Evolutionary conservation across 2,888 invertebrate species (phyloP).

Genomic region (Napeogenes sylphis): DNA sequence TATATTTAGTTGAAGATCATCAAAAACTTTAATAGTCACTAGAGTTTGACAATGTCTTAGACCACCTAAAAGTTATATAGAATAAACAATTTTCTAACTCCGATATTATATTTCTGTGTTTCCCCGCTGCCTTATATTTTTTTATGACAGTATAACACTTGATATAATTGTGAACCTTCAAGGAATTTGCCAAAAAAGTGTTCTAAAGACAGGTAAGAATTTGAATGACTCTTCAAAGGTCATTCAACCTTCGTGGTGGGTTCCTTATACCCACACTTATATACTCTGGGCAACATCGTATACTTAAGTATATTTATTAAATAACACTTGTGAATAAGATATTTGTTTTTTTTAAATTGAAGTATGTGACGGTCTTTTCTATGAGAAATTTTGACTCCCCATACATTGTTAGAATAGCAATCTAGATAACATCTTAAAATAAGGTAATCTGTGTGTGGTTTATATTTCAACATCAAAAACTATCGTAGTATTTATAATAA

Average conservation of each 20-base stretch:
- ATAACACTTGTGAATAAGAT: no score
- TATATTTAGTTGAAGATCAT: conserved; percentile 26
- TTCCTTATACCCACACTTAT: conserved; percentile 13
- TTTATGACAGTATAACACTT: conserved; percentile 13
- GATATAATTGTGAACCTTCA: conserved; percentile 24
- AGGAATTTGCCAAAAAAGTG: conserved; percentile 23
- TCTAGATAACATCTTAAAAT: conserved; percentile 20
- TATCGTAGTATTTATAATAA: conserved; percentile 24
- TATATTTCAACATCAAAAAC: conserved; percentile 17
- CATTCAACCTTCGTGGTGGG: conserved; percentile 35
- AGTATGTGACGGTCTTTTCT: conserved; percentile 16
- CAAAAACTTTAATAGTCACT: conserved; percentile 25
- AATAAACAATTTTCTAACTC: not conserved
- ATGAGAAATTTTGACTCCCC: conserved; percentile 5
- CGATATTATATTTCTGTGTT: not conserved
- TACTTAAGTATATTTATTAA: conserved; percentile 2
- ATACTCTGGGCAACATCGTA: conserved; percentile 9
- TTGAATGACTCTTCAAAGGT: conserved; percentile 45
- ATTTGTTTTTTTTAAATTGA: not conserved
- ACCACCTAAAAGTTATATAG: not conserved
- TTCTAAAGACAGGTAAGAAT: conserved; percentile 30
- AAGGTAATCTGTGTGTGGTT: conserved; percentile 19
- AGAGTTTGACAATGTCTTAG: conserved; percentile 10
- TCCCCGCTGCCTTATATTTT: not conserved
- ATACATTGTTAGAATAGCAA: conserved; percentile 16